Conservation (phyloP, 2,113 vertebrate species). For the Bos indicus region DNA sequence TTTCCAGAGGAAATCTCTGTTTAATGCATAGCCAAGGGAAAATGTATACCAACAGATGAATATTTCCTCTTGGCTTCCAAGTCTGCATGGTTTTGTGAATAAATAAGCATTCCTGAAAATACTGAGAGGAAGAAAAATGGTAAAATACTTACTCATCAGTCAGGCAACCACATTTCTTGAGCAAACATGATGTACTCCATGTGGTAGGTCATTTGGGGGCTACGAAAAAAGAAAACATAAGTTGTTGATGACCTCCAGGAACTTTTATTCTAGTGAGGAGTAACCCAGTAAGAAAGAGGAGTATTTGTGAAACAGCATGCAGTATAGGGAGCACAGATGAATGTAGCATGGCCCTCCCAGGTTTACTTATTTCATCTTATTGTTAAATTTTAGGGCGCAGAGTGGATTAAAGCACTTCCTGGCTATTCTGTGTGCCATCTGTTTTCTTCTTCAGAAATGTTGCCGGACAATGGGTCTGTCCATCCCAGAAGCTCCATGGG, state of each 20-base stretch:
- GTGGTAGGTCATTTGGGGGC: background rate
- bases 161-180: background rate
- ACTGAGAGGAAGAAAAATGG: slow-evolving; percentile 35
- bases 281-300: background rate
- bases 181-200: background rate
- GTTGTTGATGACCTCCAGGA: background rate
- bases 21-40: slow-evolving; percentile 64
- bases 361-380: background rate
- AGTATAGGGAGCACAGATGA: background rate
- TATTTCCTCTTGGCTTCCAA: slow-evolving; percentile 64
- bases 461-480: background rate
- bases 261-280: slow-evolving; percentile 4
- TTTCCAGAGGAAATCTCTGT: slow-evolving; percentile 69
- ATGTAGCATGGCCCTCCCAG: background rate
- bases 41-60: slow-evolving; percentile 65
- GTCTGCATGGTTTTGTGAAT: slow-evolving; percentile 27
- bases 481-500: background rate
- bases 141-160: slow-evolving; percentile 2
- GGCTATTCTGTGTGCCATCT: background rate
- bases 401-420: background rate
- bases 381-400: background rate
- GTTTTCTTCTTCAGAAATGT: background rate
- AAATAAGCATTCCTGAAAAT: slow-evolving; percentile 51
- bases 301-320: background rate
- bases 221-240: background rate